These are phyloP conservation scores for Notarius quadriscutis DNA, from an alignment of 2,113 vertebrate genomes.

Conservation along the genomic window DNA sequence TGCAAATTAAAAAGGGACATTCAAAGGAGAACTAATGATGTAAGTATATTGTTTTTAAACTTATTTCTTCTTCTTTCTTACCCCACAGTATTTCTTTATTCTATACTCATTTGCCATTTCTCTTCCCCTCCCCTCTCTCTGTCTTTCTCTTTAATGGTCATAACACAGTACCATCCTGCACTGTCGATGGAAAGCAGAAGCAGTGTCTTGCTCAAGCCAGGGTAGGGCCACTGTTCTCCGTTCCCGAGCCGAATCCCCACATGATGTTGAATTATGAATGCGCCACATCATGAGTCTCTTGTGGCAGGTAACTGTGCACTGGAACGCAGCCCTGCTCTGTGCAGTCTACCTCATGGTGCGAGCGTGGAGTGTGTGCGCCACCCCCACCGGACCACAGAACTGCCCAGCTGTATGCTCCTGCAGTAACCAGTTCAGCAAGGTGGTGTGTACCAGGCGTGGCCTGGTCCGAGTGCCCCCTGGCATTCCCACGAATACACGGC, in stretches of 20 bases:
- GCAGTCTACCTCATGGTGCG: constrained; percentile 89
- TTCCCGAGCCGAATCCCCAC: constrained; percentile 80
- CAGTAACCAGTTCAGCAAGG: constrained; percentile 96
- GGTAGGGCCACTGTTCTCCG: constrained; percentile 86
- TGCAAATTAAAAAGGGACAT: constrained; percentile 60
- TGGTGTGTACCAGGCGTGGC: constrained; percentile 93
- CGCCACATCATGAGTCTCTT: constrained; percentile 98
- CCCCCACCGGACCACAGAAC: constrained; percentile 85
- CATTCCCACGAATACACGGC: constrained; percentile 91
- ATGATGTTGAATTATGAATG: constrained; percentile 98
- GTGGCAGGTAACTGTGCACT: constrained; percentile 96
- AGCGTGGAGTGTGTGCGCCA: constrained; percentile 84
- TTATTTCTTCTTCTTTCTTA: constrained; percentile 61
- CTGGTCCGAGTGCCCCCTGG: constrained; percentile 88
- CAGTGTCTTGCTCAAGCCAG: constrained; percentile 84
- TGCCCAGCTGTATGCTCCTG: constrained; percentile 95
- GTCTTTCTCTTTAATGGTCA: constrained; percentile 45
- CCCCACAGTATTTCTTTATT: constrained; percentile 50
- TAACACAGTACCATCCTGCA: constrained; percentile 67
- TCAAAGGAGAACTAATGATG: constrained; percentile 75
- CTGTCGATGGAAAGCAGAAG: constrained; percentile 86
- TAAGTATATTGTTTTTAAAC: constrained; percentile 67
- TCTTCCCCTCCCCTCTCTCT: constrained; percentile 35
- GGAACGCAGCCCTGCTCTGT: constrained; percentile 89
- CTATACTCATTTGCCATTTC: constrained; percentile 41